phyloP scores from a whole-genome alignment of 1,140 invertebrate genomes.

The Bombus difficillimus region DNA sequence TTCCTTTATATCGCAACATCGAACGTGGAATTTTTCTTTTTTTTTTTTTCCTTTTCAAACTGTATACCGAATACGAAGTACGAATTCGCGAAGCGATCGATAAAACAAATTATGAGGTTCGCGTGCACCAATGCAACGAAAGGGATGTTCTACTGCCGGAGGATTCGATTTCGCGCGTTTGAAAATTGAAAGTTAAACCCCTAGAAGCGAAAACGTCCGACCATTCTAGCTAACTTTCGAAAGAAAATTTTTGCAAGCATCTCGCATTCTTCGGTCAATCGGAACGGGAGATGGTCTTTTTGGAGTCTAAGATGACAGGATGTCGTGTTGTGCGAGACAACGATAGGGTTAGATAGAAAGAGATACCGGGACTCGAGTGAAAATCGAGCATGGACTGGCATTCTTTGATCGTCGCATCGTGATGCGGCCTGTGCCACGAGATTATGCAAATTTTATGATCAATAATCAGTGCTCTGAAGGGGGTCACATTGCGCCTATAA shows the following conservation, averaged over 20 bases:
- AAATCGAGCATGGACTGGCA: not conserved
- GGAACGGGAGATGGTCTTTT: not conserved
- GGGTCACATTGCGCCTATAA: slow-evolving; percentile 56
- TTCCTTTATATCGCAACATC: not conserved
- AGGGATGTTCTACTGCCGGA: not conserved
- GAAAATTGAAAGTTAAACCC: slow-evolving; percentile 14
- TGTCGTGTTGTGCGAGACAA: too few species aligned
- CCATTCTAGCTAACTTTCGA: too few species aligned
- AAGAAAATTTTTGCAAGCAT: not conserved
- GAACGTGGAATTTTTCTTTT: not conserved
- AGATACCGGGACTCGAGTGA: not conserved
- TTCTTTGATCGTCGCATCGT: slow-evolving; percentile 19
- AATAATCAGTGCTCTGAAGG: slow-evolving; percentile 62
- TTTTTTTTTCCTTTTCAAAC: not conserved
- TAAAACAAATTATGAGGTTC: slow-evolving; percentile 25
- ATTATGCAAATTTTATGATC: slow-evolving; percentile 72
- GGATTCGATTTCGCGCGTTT: slow-evolving; percentile 20
- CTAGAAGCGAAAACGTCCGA: not conserved
- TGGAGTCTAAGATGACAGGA: too few species aligned
- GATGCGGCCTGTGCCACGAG: slow-evolving; percentile 6
- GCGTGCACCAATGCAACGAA: not conserved
- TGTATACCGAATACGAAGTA: not conserved
- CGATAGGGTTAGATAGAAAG: too few species aligned
- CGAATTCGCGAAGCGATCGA: slow-evolving; percentile 7
- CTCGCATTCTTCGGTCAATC: not conserved